These are phyloP conservation scores for Monochamus alternatus DNA, from an alignment of 2,888 invertebrate genomes.

Conservation along the genomic window DNA sequence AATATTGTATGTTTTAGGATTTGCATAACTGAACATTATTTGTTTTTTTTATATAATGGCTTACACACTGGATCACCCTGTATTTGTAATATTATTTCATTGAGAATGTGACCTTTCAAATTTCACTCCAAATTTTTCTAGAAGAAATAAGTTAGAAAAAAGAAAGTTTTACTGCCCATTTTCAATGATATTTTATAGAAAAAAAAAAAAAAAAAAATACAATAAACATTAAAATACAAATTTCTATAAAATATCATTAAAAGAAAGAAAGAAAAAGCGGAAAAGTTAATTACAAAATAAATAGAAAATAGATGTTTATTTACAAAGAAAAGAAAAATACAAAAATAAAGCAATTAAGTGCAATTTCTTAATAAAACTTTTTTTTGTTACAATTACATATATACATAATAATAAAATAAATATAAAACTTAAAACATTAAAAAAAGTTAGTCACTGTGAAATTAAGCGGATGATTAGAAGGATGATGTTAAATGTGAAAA, in stretches of 20 bases:
- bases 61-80: too few species aligned
- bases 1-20: too few species aligned
- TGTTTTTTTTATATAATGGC: too few species aligned
- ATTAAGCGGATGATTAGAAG: neutral
- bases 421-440: too few species aligned
- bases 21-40: too few species aligned
- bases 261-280: neutral
- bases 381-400: neutral
- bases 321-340: neutral
- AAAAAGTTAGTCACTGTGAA: neutral
- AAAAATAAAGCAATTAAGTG: neutral
- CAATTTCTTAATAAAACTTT: neutral
- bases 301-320: slow-evolving; percentile 13
- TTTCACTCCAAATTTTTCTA: neutral
- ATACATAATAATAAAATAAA: neutral
- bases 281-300: neutral
- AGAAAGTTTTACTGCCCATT: neutral
- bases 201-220: neutral
- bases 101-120: neutral
- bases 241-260: slow-evolving; percentile 22
- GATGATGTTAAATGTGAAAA: neutral
- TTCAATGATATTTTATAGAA: slow-evolving; percentile 11
- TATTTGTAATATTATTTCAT: too few species aligned
- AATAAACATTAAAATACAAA: neutral
- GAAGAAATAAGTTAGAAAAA: neutral